phyloP scores from a whole-genome alignment of 2,797 vertebrate genomes.

The Orientallactaga sibirica region DNA sequence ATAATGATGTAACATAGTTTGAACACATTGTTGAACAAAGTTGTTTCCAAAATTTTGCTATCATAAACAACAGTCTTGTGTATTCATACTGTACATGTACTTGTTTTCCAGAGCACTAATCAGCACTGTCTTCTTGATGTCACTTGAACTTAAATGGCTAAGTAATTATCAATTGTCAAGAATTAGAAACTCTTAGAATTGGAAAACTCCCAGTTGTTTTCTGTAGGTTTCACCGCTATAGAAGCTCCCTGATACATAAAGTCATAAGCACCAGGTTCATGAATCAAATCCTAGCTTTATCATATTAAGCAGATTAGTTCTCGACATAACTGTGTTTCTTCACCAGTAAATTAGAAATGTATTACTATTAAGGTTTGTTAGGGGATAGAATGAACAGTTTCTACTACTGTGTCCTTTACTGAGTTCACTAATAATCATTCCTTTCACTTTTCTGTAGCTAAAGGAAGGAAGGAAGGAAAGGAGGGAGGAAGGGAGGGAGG shows the following conservation, averaged over 20 bases:
- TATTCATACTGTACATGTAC: conserved; percentile 19
- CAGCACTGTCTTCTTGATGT: conserved; percentile 10
- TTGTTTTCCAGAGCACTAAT: background rate
- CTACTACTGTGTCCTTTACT: background rate
- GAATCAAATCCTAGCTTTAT: background rate
- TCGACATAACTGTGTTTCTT: conserved; percentile 32
- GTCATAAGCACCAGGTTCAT: background rate
- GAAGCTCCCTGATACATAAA: background rate
- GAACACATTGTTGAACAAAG: background rate
- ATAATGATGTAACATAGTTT: background rate
- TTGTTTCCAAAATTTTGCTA: conserved; percentile 39
- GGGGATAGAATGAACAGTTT: background rate
- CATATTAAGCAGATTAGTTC: conserved; percentile 27
- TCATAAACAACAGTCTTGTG: background rate
- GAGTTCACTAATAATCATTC: background rate
- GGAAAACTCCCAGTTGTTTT: conserved; percentile 53
- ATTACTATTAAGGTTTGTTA: conserved; percentile 1
- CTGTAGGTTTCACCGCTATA: background rate
- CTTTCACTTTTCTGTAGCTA: conserved; percentile 21
- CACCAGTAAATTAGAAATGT: conserved; percentile 33
- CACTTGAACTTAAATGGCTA: conserved; percentile 21
- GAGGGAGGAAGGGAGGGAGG: fast-evolving
- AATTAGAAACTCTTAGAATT: background rate
- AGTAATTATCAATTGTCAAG: background rate
- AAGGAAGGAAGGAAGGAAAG: background rate